phyloP scores from a whole-genome alignment of 2,888 invertebrate species.

The Ectemnius cavifrons region DNA sequence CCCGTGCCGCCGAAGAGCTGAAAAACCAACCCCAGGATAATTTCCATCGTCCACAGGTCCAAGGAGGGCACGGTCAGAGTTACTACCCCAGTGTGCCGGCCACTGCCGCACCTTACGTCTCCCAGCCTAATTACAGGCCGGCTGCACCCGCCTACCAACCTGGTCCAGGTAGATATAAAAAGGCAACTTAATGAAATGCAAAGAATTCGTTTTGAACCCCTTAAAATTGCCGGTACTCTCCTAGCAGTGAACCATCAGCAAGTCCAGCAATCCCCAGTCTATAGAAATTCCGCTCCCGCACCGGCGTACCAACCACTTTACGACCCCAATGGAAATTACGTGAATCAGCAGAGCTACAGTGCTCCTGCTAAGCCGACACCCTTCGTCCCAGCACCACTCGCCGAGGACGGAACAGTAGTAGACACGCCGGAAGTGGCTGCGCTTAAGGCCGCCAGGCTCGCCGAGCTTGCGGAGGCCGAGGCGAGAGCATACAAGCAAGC shows the following conservation, averaged over 20 bases:
- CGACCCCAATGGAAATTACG: conserved; percentile 35
- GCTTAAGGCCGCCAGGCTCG: conserved; percentile 72
- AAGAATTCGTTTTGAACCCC: too few relatives aligned
- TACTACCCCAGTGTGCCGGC: conserved; percentile 42
- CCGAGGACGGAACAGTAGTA: conserved; percentile 75
- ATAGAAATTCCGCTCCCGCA: conserved; percentile 20
- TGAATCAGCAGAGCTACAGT: conserved; percentile 34
- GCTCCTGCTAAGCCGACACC: conserved; percentile 47
- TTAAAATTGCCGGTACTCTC: too few relatives aligned
- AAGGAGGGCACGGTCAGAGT: conserved; percentile 25
- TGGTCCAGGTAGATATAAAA: conserved; percentile 27
- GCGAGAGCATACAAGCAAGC: conserved; percentile 74
- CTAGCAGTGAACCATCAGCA: not conserved
- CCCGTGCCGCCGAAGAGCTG: conserved; percentile 70
- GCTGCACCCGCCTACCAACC: conserved; percentile 54
- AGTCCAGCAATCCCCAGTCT: not conserved
- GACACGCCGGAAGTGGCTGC: conserved; percentile 77
- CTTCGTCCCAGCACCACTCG: conserved; percentile 75
- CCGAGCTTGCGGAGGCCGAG: conserved; percentile 75
- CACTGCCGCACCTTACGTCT: conserved; percentile 32
- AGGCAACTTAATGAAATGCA: too few relatives aligned
- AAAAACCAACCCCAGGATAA: conserved; percentile 45
- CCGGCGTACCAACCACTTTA: conserved; percentile 49
- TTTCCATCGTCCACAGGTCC: conserved; percentile 41
- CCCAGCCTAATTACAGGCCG: conserved; percentile 43